Evolutionary conservation across 1,140 invertebrate species (phyloP), one percentile per base, ranked within the genome.

Genomic region (Asobara japonica): DNA sequence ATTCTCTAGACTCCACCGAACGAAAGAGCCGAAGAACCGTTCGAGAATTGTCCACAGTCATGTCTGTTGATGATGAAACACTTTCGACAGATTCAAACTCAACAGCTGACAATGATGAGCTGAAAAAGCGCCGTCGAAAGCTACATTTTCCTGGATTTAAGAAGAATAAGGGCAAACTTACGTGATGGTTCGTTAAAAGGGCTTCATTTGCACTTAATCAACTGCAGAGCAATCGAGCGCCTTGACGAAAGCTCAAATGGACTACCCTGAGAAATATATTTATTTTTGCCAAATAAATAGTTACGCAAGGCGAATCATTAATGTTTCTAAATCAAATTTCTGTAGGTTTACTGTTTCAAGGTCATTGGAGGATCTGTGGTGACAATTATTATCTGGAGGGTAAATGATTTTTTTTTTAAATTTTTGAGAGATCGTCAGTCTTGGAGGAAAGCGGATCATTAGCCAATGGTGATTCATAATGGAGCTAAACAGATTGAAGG

Each of bases 11-110:
- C 29, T 38, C 31, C 8, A 65, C 79, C 6, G 67, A 64, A 20
- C 76, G 36, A 68, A 70, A 69, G 64, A 33, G 61, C 7, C 29
- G 45, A 16, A 51, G 38, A 8, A 61, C 76, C 0, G n/a, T 79
- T 1, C 80, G 51, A 60, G 85, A 87, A 18, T 71, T 85, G 31
- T 78, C 84, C 10, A 83, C 81, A 0, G 74, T 84, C 0, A 79
- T 82, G 76, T 82, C 80, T 1, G 74, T 88, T 38, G 86, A 87
- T 69, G 88, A 89, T 66, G 88, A 89, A 71, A 87, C 88, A 13
- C 79, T 87, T 0, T 89, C 88, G 0, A 89, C 89, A 6, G 89
- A 89, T 76, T 89, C 88, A 3, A 89, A 88, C 77, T 89, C 88
- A n/a, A 88, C 87, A 22, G 82, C 83, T 18, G 86, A 87, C 72